Evolutionary conservation across 2,888 invertebrate species (phyloP).

Genomic region (Pachydiplax longipennis): DNA sequence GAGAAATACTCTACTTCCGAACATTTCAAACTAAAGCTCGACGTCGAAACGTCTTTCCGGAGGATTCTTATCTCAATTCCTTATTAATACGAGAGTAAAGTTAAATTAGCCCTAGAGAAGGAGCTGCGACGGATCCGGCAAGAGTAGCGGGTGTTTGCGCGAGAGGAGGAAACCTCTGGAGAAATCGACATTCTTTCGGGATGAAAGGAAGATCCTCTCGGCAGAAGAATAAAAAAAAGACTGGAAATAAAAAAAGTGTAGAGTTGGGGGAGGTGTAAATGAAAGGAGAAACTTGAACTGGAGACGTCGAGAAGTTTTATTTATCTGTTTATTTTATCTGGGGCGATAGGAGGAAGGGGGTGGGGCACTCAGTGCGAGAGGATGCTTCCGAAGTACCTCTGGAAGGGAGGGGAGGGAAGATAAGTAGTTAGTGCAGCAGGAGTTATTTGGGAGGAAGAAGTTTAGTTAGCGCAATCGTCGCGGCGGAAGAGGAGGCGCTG

Average conservation of each 20-base stretch:
- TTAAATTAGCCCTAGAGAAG: not conserved
- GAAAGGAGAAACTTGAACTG: not conserved
- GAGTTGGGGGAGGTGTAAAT: not conserved
- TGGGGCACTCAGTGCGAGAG: not conserved
- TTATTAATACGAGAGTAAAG: not conserved
- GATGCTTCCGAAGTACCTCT: not conserved
- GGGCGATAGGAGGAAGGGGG: not conserved
- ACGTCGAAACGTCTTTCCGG: too few relatives aligned
- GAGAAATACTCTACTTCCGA: not conserved
- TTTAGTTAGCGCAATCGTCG: not conserved
- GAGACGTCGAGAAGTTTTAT: not conserved
- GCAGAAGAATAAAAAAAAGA: not conserved
- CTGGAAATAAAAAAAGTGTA: not conserved
- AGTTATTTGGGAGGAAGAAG: not conserved
- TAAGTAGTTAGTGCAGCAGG: not conserved
- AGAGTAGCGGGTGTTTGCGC: not conserved
- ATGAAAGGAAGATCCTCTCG: not conserved
- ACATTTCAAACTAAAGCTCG: too few relatives aligned
- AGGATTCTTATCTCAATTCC: not conserved
- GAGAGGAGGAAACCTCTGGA: not conserved
- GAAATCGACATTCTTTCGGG: not conserved
- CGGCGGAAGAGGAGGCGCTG: not conserved
- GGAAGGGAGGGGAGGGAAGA: not conserved
- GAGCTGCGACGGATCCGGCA: not conserved
- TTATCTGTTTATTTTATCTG: not conserved